Evolutionary conservation across 1,140 invertebrate genomes (phyloP).

Genomic region (Calephelis virginiensis): DNA sequence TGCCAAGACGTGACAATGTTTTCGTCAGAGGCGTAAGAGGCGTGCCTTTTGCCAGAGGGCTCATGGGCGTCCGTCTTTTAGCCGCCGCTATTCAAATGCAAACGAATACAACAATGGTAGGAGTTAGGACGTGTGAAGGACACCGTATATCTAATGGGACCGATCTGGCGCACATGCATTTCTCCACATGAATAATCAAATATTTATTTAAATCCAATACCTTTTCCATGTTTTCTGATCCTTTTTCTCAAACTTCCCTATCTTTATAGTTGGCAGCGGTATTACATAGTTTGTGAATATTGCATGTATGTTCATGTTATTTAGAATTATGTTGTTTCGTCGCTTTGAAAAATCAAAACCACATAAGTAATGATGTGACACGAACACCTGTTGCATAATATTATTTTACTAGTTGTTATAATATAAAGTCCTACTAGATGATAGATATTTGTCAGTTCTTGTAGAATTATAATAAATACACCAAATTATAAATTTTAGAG

Average conservation of each 20-base stretch:
- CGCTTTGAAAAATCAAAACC: slow-evolving; percentile 50
- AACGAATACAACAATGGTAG: slow-evolving; percentile 72
- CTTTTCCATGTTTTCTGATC: slow-evolving; percentile 29
- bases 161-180: slow-evolving; percentile 69
- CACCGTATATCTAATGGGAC: slow-evolving; percentile 71
- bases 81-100: slow-evolving; percentile 69
- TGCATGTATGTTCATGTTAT: background rate
- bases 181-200: slow-evolving; percentile 75
- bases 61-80: slow-evolving; percentile 53
- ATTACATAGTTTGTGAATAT: slow-evolving; percentile 8
- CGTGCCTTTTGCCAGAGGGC: slow-evolving; percentile 41
- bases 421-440: slow-evolving; percentile 73
- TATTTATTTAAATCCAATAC: slow-evolving; percentile 55
- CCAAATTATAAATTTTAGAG: slow-evolving; percentile 79
- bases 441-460: slow-evolving; percentile 72
- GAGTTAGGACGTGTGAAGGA: slow-evolving; percentile 77
- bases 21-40: slow-evolving; percentile 47
- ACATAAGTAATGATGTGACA: slow-evolving; percentile 28
- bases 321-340: slow-evolving; percentile 27
- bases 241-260: slow-evolving; percentile 34
- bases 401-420: slow-evolving; percentile 77
- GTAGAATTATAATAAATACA: slow-evolving; percentile 73
- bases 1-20: slow-evolving; percentile 38
- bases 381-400: slow-evolving; percentile 74
- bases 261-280: background rate